Percentiles rank a stretch among this genome's conserved stretches.
phyloP scores from a whole-genome alignment of 2,797 vertebrate species.

The Bradypodion ventrale region DNA sequence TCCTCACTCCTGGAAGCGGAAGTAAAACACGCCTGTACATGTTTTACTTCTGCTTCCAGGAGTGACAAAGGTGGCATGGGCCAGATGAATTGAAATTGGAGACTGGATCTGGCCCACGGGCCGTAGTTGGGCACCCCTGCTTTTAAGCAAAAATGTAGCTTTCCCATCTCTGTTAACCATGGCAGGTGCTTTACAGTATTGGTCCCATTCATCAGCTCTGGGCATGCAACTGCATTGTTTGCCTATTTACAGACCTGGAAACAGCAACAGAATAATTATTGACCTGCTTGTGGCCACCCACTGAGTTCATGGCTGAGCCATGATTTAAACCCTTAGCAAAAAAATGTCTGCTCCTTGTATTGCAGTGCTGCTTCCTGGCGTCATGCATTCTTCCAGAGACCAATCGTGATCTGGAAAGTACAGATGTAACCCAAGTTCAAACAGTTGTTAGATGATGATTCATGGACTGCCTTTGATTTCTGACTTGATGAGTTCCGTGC shows the following conservation, averaged over 20 bases:
- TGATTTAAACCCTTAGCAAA: slow-evolving; percentile 1
- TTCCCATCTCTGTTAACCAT: slow-evolving; percentile 16
- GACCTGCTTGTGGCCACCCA: neutral
- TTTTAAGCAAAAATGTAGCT: neutral
- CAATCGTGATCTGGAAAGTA: neutral
- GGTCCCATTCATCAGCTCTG: neutral
- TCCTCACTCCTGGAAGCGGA: too few relatives aligned
- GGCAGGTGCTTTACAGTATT: slow-evolving; percentile 16
- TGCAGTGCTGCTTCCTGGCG: neutral
- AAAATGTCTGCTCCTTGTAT: neutral
- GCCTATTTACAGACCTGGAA: neutral
- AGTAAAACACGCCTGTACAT: too few relatives aligned
- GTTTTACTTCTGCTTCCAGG: too few relatives aligned
- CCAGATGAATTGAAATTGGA: too few relatives aligned
- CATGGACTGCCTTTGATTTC: slow-evolving; percentile 1
- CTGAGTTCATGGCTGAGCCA: neutral
- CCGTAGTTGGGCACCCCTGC: too few relatives aligned
- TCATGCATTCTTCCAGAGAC: neutral
- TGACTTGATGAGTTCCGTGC: slow-evolving; percentile 17
- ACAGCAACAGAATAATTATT: neutral
- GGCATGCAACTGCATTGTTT: neutral
- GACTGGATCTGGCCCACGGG: too few relatives aligned
- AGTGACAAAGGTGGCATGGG: too few relatives aligned
- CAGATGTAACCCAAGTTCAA: neutral
- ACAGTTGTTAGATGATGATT: neutral